Conservation (phyloP, 1,140 invertebrate species). For the Temnothorax curvispinosus region DNA sequence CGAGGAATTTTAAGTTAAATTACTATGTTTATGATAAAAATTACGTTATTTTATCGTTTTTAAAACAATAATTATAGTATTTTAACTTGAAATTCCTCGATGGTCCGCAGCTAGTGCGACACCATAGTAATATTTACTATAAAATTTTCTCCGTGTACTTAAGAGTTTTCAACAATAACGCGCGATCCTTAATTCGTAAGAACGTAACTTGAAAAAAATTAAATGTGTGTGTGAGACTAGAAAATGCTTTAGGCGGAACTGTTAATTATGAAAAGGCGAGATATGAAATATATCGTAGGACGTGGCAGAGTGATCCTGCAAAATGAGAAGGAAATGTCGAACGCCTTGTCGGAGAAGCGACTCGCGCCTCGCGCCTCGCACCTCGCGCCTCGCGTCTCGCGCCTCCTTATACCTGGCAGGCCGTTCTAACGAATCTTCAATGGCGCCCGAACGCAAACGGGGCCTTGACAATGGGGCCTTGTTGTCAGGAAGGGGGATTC, state of each 20-base stretch:
- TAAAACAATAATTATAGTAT: too few species aligned
- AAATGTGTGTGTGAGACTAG: not conserved
- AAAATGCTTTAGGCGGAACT: not conserved
- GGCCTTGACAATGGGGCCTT: conserved; percentile 77
- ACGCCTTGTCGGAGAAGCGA: conserved; percentile 41
- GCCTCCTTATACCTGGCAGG: conserved; percentile 65
- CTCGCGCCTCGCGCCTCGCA: conserved; percentile 46
- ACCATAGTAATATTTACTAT: too few species aligned
- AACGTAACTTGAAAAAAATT: not conserved
- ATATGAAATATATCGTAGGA: conserved; percentile 36
- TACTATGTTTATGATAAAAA: too few species aligned
- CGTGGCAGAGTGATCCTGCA: conserved; percentile 63
- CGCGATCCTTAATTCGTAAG: not conserved
- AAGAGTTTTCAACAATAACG: not conserved
- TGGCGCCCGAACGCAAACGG: conserved; percentile 69
- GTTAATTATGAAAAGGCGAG: conserved; percentile 32
- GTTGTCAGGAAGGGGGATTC: conserved; percentile 78
- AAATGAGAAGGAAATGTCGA: conserved; percentile 70
- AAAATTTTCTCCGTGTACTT: too few species aligned
- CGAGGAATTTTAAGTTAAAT: too few species aligned
- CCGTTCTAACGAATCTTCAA: conserved; percentile 73
- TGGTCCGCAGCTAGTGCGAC: too few species aligned
- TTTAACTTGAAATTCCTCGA: too few species aligned
- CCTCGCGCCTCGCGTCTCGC: conserved; percentile 55
- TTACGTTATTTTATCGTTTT: too few species aligned